Conservation (phyloP, 2,888 invertebrate species). For the Glomeris marginata region DNA sequence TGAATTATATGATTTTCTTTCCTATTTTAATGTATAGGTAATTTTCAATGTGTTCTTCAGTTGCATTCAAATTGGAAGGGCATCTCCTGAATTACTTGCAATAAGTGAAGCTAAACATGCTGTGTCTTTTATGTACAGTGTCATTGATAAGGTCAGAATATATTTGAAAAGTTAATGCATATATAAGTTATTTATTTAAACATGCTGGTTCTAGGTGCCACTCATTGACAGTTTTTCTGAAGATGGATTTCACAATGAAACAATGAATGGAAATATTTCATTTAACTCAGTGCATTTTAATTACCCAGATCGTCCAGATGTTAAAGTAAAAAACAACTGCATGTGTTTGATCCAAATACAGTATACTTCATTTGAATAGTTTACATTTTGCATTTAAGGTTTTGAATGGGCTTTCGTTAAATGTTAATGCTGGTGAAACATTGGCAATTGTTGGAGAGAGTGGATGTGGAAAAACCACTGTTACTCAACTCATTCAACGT, state of each 20-base stretch:
- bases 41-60: constrained; percentile 67
- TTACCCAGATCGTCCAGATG: constrained; percentile 60
- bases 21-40: constrained; percentile 38
- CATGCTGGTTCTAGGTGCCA: constrained; percentile 42
- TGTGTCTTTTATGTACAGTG: constrained; percentile 53
- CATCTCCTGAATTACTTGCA: constrained; percentile 57
- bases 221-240: constrained; percentile 50
- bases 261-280: constrained; percentile 45
- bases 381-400: constrained; percentile 34
- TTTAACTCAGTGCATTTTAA: constrained; percentile 52
- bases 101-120: constrained; percentile 54
- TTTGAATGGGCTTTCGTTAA: constrained; percentile 50
- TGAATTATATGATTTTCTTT: not conserved
- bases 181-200: not conserved
- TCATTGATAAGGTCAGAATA: constrained; percentile 45
- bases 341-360: too few species aligned
- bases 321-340: too few species aligned
- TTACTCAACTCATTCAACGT: constrained; percentile 59
- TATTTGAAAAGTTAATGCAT: too few species aligned
- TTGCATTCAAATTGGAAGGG: constrained; percentile 58
- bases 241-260: constrained; percentile 42
- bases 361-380: too few species aligned
- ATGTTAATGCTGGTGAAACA: constrained; percentile 51
- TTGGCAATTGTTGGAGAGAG: constrained; percentile 52
- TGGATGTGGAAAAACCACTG: constrained; percentile 69